phyloP scores from a whole-genome alignment of 2,888 invertebrate species.

The Catocala sponsa region DNA sequence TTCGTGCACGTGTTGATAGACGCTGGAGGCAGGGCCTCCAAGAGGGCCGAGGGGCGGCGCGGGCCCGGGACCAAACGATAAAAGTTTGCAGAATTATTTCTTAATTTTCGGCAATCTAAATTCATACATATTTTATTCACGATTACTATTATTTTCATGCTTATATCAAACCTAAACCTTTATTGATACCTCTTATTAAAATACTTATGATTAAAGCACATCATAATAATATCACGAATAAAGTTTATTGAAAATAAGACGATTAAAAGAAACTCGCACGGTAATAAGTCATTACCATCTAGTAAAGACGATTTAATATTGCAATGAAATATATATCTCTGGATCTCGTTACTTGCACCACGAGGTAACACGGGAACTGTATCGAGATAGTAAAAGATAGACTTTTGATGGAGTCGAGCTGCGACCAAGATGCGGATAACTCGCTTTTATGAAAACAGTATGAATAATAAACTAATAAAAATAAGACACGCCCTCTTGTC shows the following conservation, averaged over 20 bases:
- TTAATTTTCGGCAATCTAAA: conserved; percentile 15
- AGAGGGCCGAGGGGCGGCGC: conserved; percentile 58
- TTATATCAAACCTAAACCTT: background rate
- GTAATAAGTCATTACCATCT: no score
- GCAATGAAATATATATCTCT: background rate
- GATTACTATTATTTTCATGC: background rate
- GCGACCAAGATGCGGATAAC: conserved; percentile 60
- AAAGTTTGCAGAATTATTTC: conserved; percentile 31
- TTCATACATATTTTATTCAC: conserved; percentile 7
- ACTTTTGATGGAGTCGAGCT: conserved; percentile 62
- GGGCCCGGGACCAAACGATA: conserved; percentile 50
- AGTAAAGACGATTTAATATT: no score
- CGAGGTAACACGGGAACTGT: conserved; percentile 51
- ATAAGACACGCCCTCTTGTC: conserved; percentile 49
- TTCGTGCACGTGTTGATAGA: conserved; percentile 72
- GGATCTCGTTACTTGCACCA: conserved; percentile 45
- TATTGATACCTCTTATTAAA: background rate
- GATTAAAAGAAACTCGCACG: no score
- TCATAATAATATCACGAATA: no score
- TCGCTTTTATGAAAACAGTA: conserved; percentile 60
- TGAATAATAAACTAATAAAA: conserved; percentile 68
- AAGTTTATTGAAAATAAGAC: no score
- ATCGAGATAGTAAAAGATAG: conserved; percentile 62
- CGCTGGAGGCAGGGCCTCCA: conserved; percentile 71
- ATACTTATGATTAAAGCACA: no score